Base-by-base conservation (phyloP, 2,888 invertebrate species). In the Drosophila infuscata region DNA sequence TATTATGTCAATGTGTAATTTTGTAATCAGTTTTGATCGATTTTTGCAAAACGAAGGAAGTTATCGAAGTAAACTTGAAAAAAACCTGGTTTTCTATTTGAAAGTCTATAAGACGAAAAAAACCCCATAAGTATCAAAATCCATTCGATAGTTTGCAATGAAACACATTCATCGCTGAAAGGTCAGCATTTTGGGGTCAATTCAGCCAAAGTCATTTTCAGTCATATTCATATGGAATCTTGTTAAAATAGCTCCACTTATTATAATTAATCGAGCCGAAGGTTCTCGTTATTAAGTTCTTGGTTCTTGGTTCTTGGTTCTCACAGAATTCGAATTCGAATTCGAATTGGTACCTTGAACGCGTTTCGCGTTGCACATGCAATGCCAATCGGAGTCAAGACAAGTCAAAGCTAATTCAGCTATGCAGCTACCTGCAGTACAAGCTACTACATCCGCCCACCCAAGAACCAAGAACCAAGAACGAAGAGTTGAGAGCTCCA, bases 361-460 rank as follows among this genome's bases (percentile, higher is more conserved):
- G 76, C 78, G 80, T 76, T 78, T 78, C 68, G 70, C 49, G 61
- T 65, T 70, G 62, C 76, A 70, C 78, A 72, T 80, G 78, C 78
- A 79, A 79, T 79, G 78, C 76, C 78, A 76, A 60, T 66, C 33
- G 65, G 53, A 72, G 76, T 61, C 67, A 75, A 79, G 75, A 61
- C 38, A 63, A 64, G 51, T 74, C 57, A 49, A 54, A 74, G 29
- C 53, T 3, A 67, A 36, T 38, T 32, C 54, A 54, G 12, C 35
- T 25, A 54, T 20, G 4, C 20, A 33, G 32, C 15, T 33, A 33
- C 33, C 20, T 35, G 2, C 25, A 25, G 12, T 36, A 78, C 69
- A 80, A 80, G 76, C 80, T 62, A 61, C 76, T 46, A 46, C 78
- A 64, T 63, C 57, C 68, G 35, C 20, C 53, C 35, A 54, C 35